A percentile compares a stretch with the other conserved stretches of the same genome.
phyloP scores from a whole-genome alignment of 2,888 invertebrate species.

The Drosophila anomalata region DNA sequence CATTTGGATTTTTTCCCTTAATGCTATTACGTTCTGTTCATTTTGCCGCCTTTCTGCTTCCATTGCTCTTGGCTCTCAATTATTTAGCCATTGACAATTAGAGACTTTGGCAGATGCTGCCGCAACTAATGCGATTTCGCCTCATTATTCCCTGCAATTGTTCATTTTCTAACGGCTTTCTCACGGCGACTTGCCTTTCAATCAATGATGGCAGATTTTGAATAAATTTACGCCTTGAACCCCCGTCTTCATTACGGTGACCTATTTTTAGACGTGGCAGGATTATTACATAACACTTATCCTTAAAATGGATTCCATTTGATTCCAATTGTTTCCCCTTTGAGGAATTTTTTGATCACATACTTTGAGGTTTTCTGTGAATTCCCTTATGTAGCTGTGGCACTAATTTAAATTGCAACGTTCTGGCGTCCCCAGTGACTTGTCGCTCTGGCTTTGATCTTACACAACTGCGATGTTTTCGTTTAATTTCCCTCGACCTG shows the following conservation, averaged over 20 bases:
- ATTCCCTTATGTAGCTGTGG: constrained; percentile 12
- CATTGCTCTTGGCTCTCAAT: constrained; percentile 49
- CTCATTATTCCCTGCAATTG: constrained; percentile 39
- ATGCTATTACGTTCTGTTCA: constrained; percentile 56
- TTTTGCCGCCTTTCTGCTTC: constrained; percentile 14
- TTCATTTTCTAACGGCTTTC: constrained; percentile 42
- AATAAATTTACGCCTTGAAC: background rate
- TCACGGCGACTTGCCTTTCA: constrained; percentile 42
- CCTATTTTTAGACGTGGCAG: background rate
- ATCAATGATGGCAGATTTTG: constrained; percentile 20
- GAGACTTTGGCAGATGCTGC: constrained; percentile 45
- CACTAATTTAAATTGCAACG: constrained; percentile 30
- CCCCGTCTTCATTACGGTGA: background rate
- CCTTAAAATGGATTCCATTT: background rate
- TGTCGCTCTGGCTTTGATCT: constrained; percentile 44
- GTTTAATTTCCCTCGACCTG: constrained; percentile 37
- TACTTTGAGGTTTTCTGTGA: background rate
- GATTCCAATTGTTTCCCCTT: background rate
- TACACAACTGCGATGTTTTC: constrained; percentile 41
- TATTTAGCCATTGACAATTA: constrained; percentile 68
- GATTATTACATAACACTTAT: background rate
- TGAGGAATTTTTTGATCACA: background rate
- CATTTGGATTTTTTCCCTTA: constrained; percentile 50
- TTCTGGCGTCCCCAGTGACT: constrained; percentile 29
- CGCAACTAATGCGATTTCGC: constrained; percentile 48